These are phyloP conservation scores for Gasteruption jaculator DNA, from an alignment of 2,888 invertebrate genomes.

Conservation along the genomic window DNA sequence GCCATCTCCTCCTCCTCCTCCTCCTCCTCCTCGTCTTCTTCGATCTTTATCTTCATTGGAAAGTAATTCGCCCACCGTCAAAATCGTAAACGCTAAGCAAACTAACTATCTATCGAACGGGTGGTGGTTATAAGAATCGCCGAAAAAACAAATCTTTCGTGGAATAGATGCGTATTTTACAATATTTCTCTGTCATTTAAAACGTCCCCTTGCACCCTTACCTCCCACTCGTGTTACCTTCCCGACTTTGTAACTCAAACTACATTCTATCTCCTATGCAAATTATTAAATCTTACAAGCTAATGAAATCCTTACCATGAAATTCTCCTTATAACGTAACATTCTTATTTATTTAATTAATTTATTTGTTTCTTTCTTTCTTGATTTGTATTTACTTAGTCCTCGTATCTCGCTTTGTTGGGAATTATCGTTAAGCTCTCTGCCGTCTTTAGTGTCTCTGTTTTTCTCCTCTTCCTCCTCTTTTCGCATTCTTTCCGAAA, in stretches of 20 bases:
- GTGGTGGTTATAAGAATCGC: too few relatives aligned
- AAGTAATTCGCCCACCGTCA: too few relatives aligned
- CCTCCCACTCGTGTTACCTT: slow-evolving; percentile 20
- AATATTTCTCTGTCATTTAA: slow-evolving; percentile 20
- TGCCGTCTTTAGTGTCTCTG: slow-evolving; percentile 32
- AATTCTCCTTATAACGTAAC: slow-evolving; percentile 32
- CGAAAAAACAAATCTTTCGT: too few relatives aligned
- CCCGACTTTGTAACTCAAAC: slow-evolving; percentile 19
- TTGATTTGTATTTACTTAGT: slow-evolving; percentile 23
- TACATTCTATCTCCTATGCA: slow-evolving; percentile 21
- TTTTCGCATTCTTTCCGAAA: slow-evolving; percentile 16
- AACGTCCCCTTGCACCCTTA: slow-evolving; percentile 6
- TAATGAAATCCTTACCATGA: slow-evolving; percentile 20
- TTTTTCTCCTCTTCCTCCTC: slow-evolving; percentile 22
- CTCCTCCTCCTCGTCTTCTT: slow-evolving; percentile 11
- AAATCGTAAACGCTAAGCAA: too few relatives aligned
- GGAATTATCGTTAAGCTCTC: slow-evolving; percentile 47
- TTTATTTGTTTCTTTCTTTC: slow-evolving; percentile 13
- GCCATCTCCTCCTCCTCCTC: slow-evolving; percentile 8
- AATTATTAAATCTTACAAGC: neutral
- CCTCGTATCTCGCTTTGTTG: slow-evolving; percentile 36
- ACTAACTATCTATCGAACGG: too few relatives aligned
- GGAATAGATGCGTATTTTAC: too few relatives aligned
- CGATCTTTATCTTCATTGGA: too few relatives aligned
- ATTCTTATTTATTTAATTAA: too few relatives aligned